Evolutionary conservation across 2,888 invertebrate genomes (phyloP), one percentile per base, ranked within the genome.

Genomic region (Danaus chrysippus): DNA sequence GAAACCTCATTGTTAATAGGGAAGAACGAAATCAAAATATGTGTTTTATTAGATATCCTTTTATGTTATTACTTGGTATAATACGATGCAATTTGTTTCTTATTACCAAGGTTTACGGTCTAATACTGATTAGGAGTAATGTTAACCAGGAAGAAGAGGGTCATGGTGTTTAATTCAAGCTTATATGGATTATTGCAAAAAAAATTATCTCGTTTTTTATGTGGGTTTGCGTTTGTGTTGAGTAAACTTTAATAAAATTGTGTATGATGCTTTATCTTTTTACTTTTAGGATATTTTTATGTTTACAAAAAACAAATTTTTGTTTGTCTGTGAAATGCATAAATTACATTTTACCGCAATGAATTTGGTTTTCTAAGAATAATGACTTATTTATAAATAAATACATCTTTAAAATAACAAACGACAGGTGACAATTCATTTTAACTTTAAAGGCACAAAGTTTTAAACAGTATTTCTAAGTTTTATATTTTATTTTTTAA

Each of bases 21-120:
- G 75, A 67, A 76, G 75, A 78, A 84, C 86, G 84, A 87, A 83
- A 86, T 82, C 82, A 79, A 80, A 86, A 84, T 83, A 84, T 68
- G 70, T 79, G 82, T 83, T 75, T 75, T 87, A 88, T 86, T 84
- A 86, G 83, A 84, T 86, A 84, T 83, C 79, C 76, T 76, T 75
- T 83, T 89, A 87, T 85, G 84, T 84, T 86, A 87, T 87, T 89
- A 89, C 87, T 86, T 75, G 85, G 87, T 87, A 84, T 62, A 60
- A 54, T 56, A 54, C 58, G 56, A 56, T 49, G 41, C 17, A 46
- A 49, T 62, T 59, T 59, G 17, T 49, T 60, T 56, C 66, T 72
- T 73, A 71, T 69, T 63, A 19, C 56, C 57, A 59, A 0, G 62
- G 1, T 10, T 44, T 69, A 77, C 65, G 68, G 71, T 66, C 63